Conservation (phyloP, 2,113 vertebrate species). For the Syrmaticus mikado region DNA sequence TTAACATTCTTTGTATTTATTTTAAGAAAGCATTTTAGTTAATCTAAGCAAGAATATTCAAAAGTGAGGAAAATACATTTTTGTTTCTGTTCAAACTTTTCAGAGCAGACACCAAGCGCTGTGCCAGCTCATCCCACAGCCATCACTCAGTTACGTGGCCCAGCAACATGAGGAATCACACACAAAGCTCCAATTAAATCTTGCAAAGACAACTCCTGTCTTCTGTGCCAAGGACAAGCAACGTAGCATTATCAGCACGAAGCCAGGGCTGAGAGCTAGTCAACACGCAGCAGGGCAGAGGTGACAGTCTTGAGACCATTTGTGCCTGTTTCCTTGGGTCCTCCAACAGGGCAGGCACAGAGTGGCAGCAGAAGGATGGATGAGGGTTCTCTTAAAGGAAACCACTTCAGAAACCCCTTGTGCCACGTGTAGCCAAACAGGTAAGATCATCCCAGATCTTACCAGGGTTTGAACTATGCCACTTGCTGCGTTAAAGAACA, state of each 20-base stretch:
- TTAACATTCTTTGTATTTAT: slow-evolving; percentile 24
- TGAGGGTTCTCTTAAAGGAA: background rate
- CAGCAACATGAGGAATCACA: background rate
- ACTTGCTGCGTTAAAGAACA: fast-evolving
- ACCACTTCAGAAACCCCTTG: background rate
- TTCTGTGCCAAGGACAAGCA: background rate
- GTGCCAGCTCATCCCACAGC: background rate
- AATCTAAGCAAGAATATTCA: slow-evolving; percentile 28
- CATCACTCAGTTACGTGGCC: background rate
- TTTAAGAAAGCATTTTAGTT: slow-evolving; percentile 32
- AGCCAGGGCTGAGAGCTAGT: background rate
- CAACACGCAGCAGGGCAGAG: fast-evolving
- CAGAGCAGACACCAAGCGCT: background rate
- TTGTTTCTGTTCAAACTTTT: background rate
- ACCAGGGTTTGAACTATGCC: background rate
- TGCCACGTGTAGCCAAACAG: fast-evolving
- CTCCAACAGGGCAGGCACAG: background rate
- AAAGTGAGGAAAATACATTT: background rate
- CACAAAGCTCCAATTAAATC: background rate
- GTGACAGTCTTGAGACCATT: fast-evolving
- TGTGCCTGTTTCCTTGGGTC: fast-evolving
- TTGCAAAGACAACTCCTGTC: background rate
- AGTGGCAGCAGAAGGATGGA: background rate
- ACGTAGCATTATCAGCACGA: fast-evolving
- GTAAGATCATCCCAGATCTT: background rate